Conservation (phyloP, 2,113 vertebrate genomes). For the Vulpes lagopus region DNA sequence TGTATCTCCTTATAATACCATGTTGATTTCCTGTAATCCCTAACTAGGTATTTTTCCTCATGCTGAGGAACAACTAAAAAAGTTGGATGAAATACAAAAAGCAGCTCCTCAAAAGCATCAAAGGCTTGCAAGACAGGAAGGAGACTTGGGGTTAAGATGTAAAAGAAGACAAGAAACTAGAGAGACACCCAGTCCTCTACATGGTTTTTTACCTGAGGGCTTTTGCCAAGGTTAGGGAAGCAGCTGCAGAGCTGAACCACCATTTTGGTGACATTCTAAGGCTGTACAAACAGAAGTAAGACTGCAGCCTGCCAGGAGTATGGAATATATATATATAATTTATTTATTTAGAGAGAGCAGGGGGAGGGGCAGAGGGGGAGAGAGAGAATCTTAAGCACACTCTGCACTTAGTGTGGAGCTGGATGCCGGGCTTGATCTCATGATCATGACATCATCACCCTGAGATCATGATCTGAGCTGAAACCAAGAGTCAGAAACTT, state of each 20-base stretch:
- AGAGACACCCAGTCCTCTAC: not conserved
- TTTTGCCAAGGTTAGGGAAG: not conserved
- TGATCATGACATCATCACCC: not conserved
- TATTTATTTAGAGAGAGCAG: no score
- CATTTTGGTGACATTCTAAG: not conserved
- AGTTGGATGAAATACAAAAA: not conserved
- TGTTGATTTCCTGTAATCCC: not conserved
- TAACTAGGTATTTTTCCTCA: not conserved
- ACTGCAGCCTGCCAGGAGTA: not conserved
- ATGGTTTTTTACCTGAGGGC: not conserved
- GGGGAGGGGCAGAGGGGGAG: not conserved
- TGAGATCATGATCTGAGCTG: not conserved
- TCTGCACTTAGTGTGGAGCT: not conserved
- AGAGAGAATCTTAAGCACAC: not conserved
- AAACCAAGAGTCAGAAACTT: not conserved
- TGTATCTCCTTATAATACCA: not conserved
- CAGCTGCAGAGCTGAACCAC: not conserved
- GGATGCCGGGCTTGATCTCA: not conserved
- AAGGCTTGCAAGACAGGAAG: not conserved
- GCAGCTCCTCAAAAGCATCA: not conserved
- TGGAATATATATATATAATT: no score
- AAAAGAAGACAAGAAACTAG: not conserved
- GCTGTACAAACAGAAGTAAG: not conserved
- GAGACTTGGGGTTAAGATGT: not conserved
- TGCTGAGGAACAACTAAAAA: slow-evolving; percentile 17